Percentiles rank a stretch among this genome's conserved stretches.
Evolutionary conservation across 2,113 vertebrate species (phyloP).

Genomic region (Brachyistius frenatus): DNA sequence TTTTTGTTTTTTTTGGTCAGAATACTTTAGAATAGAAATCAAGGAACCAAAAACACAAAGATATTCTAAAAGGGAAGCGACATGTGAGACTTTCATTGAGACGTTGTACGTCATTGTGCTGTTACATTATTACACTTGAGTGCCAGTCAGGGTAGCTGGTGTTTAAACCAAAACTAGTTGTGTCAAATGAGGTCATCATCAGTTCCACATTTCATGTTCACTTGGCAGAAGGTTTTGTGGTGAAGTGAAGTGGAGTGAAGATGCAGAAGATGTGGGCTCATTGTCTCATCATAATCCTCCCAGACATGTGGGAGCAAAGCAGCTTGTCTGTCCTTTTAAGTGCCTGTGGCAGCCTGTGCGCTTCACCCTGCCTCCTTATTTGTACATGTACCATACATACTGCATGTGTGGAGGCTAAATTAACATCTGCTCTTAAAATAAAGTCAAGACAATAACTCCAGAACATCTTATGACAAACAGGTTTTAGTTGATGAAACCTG

Average conservation of each 20-base stretch:
- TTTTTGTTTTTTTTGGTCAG: background rate
- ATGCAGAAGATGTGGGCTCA: constrained; percentile 7
- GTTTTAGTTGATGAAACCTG: no score
- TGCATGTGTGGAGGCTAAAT: no score
- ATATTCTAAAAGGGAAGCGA: background rate
- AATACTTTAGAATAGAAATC: constrained; percentile 5
- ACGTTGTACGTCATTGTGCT: background rate
- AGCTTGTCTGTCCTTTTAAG: constrained; percentile 7
- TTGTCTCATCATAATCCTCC: background rate
- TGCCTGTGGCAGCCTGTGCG: background rate
- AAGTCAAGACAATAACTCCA: background rate
- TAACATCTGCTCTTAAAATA: background rate
- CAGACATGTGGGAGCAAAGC: constrained; percentile 47
- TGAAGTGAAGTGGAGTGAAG: constrained; percentile 28
- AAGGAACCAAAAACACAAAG: background rate
- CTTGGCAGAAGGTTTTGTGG: background rate
- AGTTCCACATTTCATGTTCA: constrained; percentile 3
- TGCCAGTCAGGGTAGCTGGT: background rate
- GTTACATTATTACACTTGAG: background rate
- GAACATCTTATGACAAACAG: no score
- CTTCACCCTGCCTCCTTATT: background rate
- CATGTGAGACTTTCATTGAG: background rate
- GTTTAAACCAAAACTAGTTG: constrained; percentile 23
- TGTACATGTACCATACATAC: background rate
- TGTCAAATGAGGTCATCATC: constrained; percentile 21